Evolutionary conservation across 2,888 invertebrate species (phyloP).

Genomic region (Erynnis tages): DNA sequence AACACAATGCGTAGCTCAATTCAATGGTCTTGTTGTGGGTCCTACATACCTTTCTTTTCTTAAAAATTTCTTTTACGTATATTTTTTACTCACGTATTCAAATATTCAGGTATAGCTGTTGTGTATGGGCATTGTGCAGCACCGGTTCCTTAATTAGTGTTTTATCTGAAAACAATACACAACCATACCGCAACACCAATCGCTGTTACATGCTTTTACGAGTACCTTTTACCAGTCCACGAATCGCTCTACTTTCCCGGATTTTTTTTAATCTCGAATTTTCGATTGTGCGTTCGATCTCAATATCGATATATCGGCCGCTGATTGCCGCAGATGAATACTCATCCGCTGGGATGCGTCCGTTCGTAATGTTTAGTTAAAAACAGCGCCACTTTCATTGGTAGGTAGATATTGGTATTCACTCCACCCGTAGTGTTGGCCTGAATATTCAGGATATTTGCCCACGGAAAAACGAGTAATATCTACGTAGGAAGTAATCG

Average conservation of each 20-base stretch:
- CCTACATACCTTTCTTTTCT: too few relatives aligned
- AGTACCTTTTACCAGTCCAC: too few relatives aligned
- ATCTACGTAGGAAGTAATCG: too few relatives aligned
- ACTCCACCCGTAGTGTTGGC: background rate
- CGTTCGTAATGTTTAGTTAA: constrained; percentile 15
- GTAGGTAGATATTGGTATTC: constrained; percentile 24
- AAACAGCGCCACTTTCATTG: constrained; percentile 23
- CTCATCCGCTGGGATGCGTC: constrained; percentile 1
- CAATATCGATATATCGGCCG: background rate
- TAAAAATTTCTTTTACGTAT: too few relatives aligned
- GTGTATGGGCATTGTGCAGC: background rate
- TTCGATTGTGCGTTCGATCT: background rate
- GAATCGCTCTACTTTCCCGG: background rate
- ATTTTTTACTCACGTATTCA: background rate
- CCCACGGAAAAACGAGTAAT: constrained; percentile 27
- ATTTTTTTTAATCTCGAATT: constrained; percentile 1
- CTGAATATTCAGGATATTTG: constrained; percentile 26
- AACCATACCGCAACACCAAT: background rate
- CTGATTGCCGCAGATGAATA: constrained; percentile 18
- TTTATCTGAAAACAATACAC: background rate
- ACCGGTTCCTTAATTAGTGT: background rate
- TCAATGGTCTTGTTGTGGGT: too few relatives aligned
- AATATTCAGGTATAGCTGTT: too few relatives aligned
- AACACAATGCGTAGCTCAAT: too few relatives aligned
- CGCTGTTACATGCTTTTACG: background rate